A percentile compares a stretch with the other conserved stretches of the same genome.
Evolutionary conservation across 1,140 invertebrate species (phyloP).

Genomic region (Batillaria attramentaria): DNA sequence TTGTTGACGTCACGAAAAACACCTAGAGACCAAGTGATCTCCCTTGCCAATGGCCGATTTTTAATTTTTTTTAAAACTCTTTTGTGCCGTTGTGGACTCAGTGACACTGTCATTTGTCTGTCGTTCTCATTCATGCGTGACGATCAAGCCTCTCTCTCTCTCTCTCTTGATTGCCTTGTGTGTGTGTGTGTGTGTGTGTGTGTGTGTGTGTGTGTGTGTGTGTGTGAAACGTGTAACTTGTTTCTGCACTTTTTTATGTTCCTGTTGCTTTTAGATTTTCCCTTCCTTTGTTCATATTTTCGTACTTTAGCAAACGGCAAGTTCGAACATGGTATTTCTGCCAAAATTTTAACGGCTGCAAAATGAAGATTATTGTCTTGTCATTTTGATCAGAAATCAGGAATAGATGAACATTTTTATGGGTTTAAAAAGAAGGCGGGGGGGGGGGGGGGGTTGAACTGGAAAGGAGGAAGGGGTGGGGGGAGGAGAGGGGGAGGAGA

Average conservation of each 20-base stretch:
- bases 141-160: background rate
- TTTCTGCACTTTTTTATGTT: background rate
- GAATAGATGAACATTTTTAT: no score
- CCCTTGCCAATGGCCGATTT: no score
- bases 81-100: background rate
- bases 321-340: background rate
- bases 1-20: no score
- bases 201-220: background rate
- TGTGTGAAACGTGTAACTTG: background rate
- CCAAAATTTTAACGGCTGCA: background rate
- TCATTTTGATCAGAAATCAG: no score
- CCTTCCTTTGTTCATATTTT: background rate
- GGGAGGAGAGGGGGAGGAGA: no score
- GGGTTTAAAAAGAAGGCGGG: no score
- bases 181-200: slow-evolving; percentile 9
- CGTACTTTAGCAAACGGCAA: background rate
- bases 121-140: background rate
- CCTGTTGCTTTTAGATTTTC: background rate
- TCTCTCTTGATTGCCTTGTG: background rate
- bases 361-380: background rate
- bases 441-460: no score
- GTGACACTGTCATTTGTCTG: background rate
- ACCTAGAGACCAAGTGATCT: no score
- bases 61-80: background rate
- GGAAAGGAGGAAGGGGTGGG: no score